Conservation (phyloP, 2,888 invertebrate genomes). For the Dasysyrphus albostriatus region DNA sequence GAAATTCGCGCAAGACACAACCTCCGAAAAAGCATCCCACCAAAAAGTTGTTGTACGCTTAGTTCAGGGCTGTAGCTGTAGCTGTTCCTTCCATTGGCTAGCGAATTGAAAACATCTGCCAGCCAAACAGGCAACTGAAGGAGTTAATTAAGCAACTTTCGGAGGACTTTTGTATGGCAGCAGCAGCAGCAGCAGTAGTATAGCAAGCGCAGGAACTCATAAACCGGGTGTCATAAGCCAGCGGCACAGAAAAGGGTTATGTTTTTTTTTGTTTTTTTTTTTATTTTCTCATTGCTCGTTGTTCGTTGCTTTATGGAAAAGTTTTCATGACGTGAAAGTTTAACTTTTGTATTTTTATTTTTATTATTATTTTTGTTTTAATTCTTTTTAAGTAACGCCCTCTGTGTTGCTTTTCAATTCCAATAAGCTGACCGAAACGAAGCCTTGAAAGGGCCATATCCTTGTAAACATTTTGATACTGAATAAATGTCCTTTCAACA, state of each 20-base stretch:
- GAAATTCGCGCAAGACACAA: slow-evolving; percentile 51
- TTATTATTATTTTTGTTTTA: slow-evolving; percentile 21
- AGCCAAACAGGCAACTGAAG: slow-evolving; percentile 68
- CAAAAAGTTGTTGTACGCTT: slow-evolving; percentile 39
- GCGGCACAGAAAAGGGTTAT: slow-evolving; percentile 46
- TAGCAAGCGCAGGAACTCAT: slow-evolving; percentile 45
- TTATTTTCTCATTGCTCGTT: slow-evolving; percentile 8
- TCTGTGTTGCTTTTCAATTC: slow-evolving; percentile 14
- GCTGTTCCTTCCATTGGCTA: slow-evolving; percentile 40
- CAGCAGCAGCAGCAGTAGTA: slow-evolving; percentile 18
- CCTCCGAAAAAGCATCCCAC: slow-evolving; percentile 34
- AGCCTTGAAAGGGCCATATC: slow-evolving; percentile 41
- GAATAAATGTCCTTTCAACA: slow-evolving; percentile 23
- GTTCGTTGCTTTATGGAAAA: slow-evolving; percentile 10
- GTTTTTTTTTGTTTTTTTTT: too few relatives aligned
- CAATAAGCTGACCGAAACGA: slow-evolving; percentile 16
- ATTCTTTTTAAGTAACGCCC: slow-evolving; percentile 21
- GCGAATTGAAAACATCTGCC: slow-evolving; percentile 70
- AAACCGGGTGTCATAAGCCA: slow-evolving; percentile 54
- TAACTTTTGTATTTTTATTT: slow-evolving; percentile 29
- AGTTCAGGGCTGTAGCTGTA: slow-evolving; percentile 31
- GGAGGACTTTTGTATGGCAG: slow-evolving; percentile 56
- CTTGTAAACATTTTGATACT: slow-evolving; percentile 31
- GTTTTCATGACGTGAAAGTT: slow-evolving; percentile 52
- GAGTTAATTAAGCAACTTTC: slow-evolving; percentile 75